phyloP scores from a whole-genome alignment of 2,888 invertebrate genomes.

The Caenorhabditis angaria region DNA sequence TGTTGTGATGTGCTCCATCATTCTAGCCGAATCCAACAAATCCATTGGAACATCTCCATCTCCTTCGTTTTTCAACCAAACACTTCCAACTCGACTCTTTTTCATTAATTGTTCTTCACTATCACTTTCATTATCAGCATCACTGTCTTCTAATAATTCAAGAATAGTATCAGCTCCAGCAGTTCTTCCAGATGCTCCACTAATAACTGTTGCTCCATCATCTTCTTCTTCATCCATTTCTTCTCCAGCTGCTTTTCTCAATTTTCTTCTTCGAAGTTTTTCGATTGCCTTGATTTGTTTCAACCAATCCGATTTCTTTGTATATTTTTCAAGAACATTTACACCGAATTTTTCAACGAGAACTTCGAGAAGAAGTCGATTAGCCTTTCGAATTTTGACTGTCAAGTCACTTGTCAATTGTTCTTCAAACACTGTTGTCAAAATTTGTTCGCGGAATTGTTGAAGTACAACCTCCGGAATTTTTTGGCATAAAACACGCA shows the following conservation, averaged over 20 bases:
- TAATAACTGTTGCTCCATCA: constrained; percentile 29
- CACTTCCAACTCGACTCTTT: constrained; percentile 45
- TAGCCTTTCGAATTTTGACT: constrained; percentile 64
- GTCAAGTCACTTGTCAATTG: constrained; percentile 60
- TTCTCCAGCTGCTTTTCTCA: constrained; percentile 37
- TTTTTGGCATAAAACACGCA: constrained; percentile 64
- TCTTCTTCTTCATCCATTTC: constrained; percentile 54
- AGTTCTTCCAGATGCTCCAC: constrained; percentile 48
- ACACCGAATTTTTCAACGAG: constrained; percentile 66
- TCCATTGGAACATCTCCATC: constrained; percentile 58
- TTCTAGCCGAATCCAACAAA: constrained; percentile 57
- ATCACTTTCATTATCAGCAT: constrained; percentile 57
- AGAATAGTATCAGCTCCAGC: constrained; percentile 68
- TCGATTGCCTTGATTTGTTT: constrained; percentile 66
- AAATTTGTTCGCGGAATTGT: constrained; percentile 65
- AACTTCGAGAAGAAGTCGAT: constrained; percentile 63
- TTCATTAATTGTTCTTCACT: constrained; percentile 49
- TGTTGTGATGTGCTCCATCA: constrained; percentile 58
- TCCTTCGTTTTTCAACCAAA: constrained; percentile 62
- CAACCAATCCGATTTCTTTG: constrained; percentile 58
- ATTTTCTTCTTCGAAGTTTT: constrained; percentile 53
- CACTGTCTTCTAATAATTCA: constrained; percentile 63
- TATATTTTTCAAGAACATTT: constrained; percentile 56
- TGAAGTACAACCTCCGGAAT: constrained; percentile 63
- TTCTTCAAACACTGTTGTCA: constrained; percentile 60